Evolutionary conservation across 2,113 vertebrate species (phyloP).

Genomic region (Felis chaus): DNA sequence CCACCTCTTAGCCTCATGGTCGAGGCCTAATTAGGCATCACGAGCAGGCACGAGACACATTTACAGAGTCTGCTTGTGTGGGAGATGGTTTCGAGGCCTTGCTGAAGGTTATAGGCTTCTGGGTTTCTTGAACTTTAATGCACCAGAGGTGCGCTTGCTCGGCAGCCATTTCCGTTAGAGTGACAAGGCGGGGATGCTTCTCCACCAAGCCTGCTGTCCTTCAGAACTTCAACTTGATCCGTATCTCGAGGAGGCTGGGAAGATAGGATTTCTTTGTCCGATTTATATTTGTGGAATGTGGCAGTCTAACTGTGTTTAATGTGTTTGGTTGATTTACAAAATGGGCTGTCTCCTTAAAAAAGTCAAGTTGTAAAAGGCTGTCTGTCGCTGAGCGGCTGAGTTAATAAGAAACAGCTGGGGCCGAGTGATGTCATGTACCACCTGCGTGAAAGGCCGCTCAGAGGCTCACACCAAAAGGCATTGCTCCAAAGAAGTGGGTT

Average conservation of each 20-base stretch:
- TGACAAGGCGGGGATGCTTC: conserved; percentile 13
- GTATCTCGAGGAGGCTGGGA: conserved; percentile 29
- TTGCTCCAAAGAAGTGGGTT: conserved; percentile 66
- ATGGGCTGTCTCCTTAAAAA: conserved; percentile 72
- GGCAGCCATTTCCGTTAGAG: conserved; percentile 18
- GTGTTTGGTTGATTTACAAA: conserved; percentile 72
- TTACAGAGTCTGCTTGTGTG: conserved; percentile 51
- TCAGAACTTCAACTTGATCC: conserved; percentile 30
- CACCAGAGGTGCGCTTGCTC: conserved; percentile 19
- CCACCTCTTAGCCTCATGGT: conserved; percentile 73
- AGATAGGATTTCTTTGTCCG: conserved; percentile 60
- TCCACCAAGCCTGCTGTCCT: conserved; percentile 19
- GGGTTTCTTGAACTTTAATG: conserved; percentile 58
- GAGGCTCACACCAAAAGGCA: conserved; percentile 69
- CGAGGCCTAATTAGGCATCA: conserved; percentile 72
- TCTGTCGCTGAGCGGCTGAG: conserved; percentile 70
- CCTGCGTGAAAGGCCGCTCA: conserved; percentile 70
- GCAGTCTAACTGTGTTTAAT: conserved; percentile 65
- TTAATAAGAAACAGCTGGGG: conserved; percentile 80
- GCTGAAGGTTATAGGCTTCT: conserved; percentile 17
- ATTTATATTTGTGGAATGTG: conserved; percentile 69
- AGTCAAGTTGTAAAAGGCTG: conserved; percentile 69
- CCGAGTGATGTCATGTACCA: conserved; percentile 73
- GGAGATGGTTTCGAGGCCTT: conserved; percentile 58
- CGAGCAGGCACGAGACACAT: conserved; percentile 38